Base-by-base conservation (phyloP, 64 coral and sea anemone genomes). In the Cladopsammia gracilis region DNA sequence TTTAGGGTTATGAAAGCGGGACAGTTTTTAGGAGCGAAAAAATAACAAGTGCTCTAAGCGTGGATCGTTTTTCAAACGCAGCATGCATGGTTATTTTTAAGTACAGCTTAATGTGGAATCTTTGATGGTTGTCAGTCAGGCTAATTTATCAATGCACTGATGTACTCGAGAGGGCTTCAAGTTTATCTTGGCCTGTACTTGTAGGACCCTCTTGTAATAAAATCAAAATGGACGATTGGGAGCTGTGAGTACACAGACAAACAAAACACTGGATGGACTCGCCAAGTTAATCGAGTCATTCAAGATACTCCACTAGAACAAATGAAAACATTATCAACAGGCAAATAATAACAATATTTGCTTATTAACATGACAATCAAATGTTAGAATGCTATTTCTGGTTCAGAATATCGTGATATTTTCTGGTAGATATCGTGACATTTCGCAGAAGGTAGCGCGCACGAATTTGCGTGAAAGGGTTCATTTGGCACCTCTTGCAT, bases 321-420 rank as follows among this genome's bases (percentile, higher is more conserved):
- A 77, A 77, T 77, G 5, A 77, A 54, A 77, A 77, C 75, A 77
- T 77, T 54, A n/a, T 77, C 53, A 48, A 77, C 48, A 48, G 50
- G 7, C 19, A 56, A 77, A 77, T 56, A 54, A 77, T 6, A 23
- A 49, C 20, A 77, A 25, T 77, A 14, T 45, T 70, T 3, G 67
- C 22, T 70, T 70, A 70, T 68, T 43, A 34, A 70, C 67, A 34
- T 45, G 43, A 42, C 1, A 46, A 46, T 6, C 71, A 73, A 16
- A 73, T 73, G 4, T 15, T 34, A 25, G 50, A 4, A 20, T 49
- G 48, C 9, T 54, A 77, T 77, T 57, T 77, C n/a, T 52, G 19
- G 72, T 19, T 48, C 53, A 56, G 12, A 10, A 12, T 34, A 34
- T 34, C 34, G 34, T 34, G 34, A 34, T 34, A 34, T 34, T 34